These are phyloP conservation scores for Cichladusa arquata DNA, from an alignment of 2,113 vertebrate genomes.

Conservation along the genomic window DNA sequence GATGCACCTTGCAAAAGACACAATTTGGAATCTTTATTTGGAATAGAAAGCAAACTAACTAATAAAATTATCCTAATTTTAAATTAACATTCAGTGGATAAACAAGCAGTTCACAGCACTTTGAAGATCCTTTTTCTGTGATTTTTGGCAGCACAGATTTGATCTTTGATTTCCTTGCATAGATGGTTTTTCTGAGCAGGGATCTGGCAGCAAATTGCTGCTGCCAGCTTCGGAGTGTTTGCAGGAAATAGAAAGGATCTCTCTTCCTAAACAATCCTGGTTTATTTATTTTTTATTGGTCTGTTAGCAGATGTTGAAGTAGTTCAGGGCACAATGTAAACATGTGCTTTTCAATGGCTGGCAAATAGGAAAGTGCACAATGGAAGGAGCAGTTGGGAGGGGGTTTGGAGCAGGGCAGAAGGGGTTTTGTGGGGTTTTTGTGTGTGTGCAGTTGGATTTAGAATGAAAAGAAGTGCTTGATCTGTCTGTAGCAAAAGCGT, in stretches of 20 bases:
- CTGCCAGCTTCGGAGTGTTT: conserved; percentile 33
- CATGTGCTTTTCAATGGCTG: conserved; percentile 46
- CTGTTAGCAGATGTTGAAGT: conserved; percentile 72
- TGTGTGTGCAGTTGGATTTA: conserved; percentile 26
- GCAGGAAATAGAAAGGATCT: conserved; percentile 50
- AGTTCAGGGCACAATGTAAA: conserved; percentile 54
- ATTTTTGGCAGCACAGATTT: neutral
- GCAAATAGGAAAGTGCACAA: neutral
- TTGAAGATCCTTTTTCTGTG: neutral
- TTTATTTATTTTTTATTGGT: conserved; percentile 74
- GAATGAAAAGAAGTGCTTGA: conserved; percentile 65
- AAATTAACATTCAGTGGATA: neutral
- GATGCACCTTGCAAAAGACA: neutral
- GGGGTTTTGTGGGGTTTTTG: neutral
- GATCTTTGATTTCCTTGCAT: neutral
- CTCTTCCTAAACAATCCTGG: conserved; percentile 63
- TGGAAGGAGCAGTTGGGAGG: neutral
- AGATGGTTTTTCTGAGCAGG: neutral
- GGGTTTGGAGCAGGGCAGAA: neutral
- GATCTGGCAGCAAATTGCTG: conserved; percentile 31
- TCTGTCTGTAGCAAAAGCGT: conserved; percentile 64
- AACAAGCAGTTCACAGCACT: neutral
- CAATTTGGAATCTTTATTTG: neutral
- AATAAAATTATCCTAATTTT: neutral
- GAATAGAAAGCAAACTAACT: neutral